A percentile compares a stretch with the other conserved stretches of the same genome.
These are phyloP conservation scores for Glaucopsyche alexis DNA, from an alignment of 2,888 invertebrate genomes.

Conservation along the genomic window DNA sequence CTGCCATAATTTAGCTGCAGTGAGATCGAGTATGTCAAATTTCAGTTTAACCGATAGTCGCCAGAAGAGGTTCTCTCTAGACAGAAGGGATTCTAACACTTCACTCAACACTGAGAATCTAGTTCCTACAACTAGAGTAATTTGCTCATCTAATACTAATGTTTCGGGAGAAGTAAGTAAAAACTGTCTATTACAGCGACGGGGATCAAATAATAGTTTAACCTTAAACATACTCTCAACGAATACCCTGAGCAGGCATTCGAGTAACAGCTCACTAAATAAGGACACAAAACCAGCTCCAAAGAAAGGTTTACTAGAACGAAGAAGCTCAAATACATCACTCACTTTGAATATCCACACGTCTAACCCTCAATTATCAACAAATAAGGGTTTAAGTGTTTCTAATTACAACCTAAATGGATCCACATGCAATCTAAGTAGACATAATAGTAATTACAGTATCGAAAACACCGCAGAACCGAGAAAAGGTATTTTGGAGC, in stretches of 20 bases:
- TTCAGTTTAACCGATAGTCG: constrained; percentile 67
- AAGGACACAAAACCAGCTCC: constrained; percentile 65
- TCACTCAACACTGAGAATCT: constrained; percentile 85
- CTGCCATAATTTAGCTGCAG: constrained; percentile 66
- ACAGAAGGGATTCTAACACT: constrained; percentile 92
- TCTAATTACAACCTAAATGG: constrained; percentile 77
- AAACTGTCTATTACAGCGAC: constrained; percentile 87
- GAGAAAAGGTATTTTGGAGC: constrained; percentile 84
- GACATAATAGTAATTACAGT: constrained; percentile 72
- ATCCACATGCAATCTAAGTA: constrained; percentile 72
- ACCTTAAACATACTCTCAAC: constrained; percentile 86
- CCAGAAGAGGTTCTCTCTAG: constrained; percentile 84
- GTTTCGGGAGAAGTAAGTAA: constrained; percentile 62
- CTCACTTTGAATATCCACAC: constrained; percentile 86
- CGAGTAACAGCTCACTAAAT: constrained; percentile 79
- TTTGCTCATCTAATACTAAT: constrained; percentile 75
- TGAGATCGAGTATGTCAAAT: constrained; percentile 70
- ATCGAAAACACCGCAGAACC: constrained; percentile 64
- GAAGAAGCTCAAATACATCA: constrained; percentile 94
- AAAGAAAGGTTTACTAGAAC: constrained; percentile 87
- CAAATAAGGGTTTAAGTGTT: constrained; percentile 67
- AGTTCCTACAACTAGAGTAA: constrained; percentile 63
- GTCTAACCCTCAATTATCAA: constrained; percentile 70
- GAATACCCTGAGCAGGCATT: constrained; percentile 74
- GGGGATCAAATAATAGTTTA: constrained; percentile 92